phyloP scores from a whole-genome alignment of 2,797 vertebrate genomes.

The Sarcoramphus papa region DNA sequence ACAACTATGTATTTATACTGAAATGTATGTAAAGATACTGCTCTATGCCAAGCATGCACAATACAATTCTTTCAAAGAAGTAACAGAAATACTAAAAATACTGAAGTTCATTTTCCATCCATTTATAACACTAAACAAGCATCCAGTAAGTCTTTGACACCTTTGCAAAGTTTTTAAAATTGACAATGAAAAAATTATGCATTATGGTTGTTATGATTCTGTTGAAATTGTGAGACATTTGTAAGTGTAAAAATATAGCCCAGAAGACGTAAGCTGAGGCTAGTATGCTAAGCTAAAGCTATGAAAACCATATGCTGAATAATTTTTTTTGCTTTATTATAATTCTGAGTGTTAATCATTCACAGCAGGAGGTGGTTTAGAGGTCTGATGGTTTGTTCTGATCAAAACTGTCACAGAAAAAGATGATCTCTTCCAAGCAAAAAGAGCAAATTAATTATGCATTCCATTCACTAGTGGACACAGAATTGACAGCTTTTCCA shows the following conservation, averaged over 20 bases:
- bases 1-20: neutral
- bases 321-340: neutral
- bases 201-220: neutral
- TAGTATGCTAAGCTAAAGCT: neutral
- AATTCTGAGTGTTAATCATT: neutral
- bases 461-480: neutral
- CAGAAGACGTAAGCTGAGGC: neutral
- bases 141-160: neutral
- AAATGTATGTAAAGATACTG: neutral
- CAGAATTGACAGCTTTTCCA: neutral
- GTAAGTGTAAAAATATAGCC: neutral
- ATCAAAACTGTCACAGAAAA: constrained; percentile 2
- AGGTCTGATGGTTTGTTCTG: neutral
- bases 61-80: neutral
- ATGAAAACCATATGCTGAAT: neutral
- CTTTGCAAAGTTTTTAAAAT: neutral
- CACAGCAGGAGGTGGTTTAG: neutral
- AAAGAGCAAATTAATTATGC: constrained; percentile 1
- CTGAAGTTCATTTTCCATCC: neutral
- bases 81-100: neutral
- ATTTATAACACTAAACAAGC: neutral
- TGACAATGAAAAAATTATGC: neutral
- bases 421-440: neutral
- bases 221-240: neutral
- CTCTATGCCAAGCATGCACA: neutral